phyloP scores from a whole-genome alignment of 2,797 vertebrate species.

The Prionace glauca region DNA sequence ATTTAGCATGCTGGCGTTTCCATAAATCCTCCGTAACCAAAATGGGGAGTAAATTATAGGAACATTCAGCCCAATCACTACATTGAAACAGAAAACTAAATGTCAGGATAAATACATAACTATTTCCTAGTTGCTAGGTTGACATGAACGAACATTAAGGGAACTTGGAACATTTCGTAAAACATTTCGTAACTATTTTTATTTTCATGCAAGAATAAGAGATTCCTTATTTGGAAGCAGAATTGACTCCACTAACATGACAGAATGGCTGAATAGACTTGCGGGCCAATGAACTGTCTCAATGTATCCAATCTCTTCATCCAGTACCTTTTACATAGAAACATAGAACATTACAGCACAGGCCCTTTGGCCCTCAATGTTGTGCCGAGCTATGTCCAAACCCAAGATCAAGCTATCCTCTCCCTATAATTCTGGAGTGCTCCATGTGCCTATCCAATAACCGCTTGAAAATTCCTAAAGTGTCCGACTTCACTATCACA shows the following conservation, averaged over 20 bases:
- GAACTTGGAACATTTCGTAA: background rate
- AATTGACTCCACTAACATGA: background rate
- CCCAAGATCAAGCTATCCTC: too few species aligned
- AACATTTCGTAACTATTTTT: background rate
- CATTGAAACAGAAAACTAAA: background rate
- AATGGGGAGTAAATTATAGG: background rate
- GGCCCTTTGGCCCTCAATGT: too few species aligned
- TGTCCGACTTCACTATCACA: too few species aligned
- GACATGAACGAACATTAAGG: background rate
- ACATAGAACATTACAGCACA: too few species aligned
- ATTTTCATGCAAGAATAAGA: background rate
- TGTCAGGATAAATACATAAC: background rate
- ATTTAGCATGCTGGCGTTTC: background rate
- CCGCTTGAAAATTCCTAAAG: too few species aligned
- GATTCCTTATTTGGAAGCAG: background rate
- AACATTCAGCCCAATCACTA: background rate
- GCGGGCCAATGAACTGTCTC: background rate
- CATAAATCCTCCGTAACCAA: background rate
- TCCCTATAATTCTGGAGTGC: too few species aligned
- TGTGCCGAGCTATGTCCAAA: too few species aligned
- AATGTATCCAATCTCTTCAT: background rate
- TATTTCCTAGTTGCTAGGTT: background rate
- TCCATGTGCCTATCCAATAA: too few species aligned
- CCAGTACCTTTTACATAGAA: background rate
- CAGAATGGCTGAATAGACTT: background rate